phyloP scores from a whole-genome alignment of 2,888 invertebrate genomes.

The Chrysomela aeneicollis region DNA sequence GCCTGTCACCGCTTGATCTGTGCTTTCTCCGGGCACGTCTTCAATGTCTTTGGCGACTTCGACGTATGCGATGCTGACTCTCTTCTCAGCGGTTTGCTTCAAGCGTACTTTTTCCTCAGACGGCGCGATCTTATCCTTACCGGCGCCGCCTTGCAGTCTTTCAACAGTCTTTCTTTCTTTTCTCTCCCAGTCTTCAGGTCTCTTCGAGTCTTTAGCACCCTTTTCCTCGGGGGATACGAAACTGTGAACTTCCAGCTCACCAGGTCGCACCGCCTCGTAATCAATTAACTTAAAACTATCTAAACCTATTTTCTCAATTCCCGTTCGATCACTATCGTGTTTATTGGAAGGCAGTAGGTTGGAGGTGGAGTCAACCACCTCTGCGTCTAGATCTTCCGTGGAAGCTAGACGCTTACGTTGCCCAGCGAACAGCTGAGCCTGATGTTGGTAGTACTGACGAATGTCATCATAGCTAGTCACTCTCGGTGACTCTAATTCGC shows the following conservation, averaged over 20 bases:
- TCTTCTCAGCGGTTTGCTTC: slow-evolving; percentile 49
- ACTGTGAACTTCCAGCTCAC: slow-evolving; percentile 50
- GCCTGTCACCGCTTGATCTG: slow-evolving; percentile 36
- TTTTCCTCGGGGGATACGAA: slow-evolving; percentile 59
- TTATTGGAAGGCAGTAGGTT: slow-evolving; percentile 54
- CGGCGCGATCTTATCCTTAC: slow-evolving; percentile 52
- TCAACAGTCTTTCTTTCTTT: slow-evolving; percentile 59
- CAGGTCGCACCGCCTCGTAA: slow-evolving; percentile 54
- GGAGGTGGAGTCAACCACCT: slow-evolving; percentile 60
- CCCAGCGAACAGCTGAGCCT: slow-evolving; percentile 54
- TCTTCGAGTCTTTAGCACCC: slow-evolving; percentile 60
- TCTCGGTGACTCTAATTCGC: slow-evolving; percentile 54
- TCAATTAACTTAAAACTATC: slow-evolving; percentile 55
- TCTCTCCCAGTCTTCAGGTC: slow-evolving; percentile 60
- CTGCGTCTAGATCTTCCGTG: slow-evolving; percentile 60
- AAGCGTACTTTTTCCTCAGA: slow-evolving; percentile 48
- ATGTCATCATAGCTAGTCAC: slow-evolving; percentile 58
- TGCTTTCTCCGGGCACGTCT: slow-evolving; percentile 26
- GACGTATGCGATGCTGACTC: slow-evolving; percentile 44
- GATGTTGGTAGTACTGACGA: slow-evolving; percentile 57
- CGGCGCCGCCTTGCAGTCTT: slow-evolving; percentile 60
- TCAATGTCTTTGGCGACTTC: slow-evolving; percentile 35
- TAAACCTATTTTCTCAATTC: slow-evolving; percentile 52
- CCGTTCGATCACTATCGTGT: slow-evolving; percentile 59
- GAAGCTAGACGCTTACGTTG: slow-evolving; percentile 60